A percentile compares a stretch with the other conserved stretches of the same genome.
These are phyloP conservation scores for Psococerastis gibbosa DNA, from an alignment of 2,888 invertebrate genomes.

Conservation along the genomic window DNA sequence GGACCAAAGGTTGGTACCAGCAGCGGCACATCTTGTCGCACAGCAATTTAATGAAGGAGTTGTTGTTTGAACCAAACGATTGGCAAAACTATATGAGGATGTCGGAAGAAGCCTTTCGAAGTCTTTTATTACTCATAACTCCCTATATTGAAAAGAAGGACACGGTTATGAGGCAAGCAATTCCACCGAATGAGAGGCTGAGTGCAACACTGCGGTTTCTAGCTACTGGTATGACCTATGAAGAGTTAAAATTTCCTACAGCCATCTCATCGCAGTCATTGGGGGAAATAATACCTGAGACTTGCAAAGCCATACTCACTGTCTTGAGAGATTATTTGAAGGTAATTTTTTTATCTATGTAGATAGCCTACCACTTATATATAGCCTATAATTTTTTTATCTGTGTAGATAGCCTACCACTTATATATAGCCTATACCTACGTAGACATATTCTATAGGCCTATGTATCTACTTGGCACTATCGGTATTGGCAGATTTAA, in stretches of 20 bases:
- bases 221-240: constrained; percentile 20
- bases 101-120: no score
- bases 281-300: constrained; percentile 19
- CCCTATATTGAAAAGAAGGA: constrained; percentile 17
- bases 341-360: constrained; percentile 14
- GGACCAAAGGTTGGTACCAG: no score
- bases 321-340: constrained; percentile 18
- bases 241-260: constrained; percentile 19
- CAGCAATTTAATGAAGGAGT: constrained; percentile 10
- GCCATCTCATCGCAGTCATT: constrained; percentile 20
- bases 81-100: constrained; percentile 18
- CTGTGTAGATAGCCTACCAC: constrained; percentile 9
- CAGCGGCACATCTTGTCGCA: no score
- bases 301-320: constrained; percentile 18
- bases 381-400: no score
- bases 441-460: no score
- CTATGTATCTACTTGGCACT: no score
- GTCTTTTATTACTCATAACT: constrained; percentile 16
- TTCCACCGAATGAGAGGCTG: constrained; percentile 18
- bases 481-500: no score
- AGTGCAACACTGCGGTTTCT: constrained; percentile 16
- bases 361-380: background rate
- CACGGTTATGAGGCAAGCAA: constrained; percentile 17
- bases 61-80: constrained; percentile 15
- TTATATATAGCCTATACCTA: constrained; percentile 17